phyloP scores from a whole-genome alignment of 2,113 vertebrate genomes.

The Zosterops lateralis region DNA sequence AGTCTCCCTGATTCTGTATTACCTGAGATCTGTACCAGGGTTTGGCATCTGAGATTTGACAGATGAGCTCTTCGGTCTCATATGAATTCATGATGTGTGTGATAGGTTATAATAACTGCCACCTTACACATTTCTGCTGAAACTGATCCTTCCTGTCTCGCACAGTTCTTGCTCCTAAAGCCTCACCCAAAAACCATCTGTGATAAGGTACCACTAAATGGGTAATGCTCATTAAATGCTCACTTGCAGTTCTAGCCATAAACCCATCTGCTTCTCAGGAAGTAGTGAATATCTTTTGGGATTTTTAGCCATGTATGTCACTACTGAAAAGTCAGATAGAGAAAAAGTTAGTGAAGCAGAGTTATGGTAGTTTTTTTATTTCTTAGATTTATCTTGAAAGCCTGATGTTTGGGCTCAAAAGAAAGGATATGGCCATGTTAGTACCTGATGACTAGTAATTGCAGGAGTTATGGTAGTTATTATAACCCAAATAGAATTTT shows the following conservation, averaged over 20 bases:
- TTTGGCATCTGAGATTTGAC: constrained; percentile 5
- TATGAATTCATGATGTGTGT: not conserved
- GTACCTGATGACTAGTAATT: not conserved
- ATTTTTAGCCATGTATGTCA: not conserved
- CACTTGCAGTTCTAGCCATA: not conserved
- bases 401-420: not conserved
- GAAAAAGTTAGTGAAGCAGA: not conserved
- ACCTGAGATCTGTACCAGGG: not conserved
- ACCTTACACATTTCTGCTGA: not conserved
- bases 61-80: not conserved
- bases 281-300: not conserved
- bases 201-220: not conserved
- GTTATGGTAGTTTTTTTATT: not conserved
- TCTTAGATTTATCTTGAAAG: not conserved
- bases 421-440: not conserved
- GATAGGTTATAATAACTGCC: not conserved
- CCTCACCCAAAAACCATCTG: not conserved
- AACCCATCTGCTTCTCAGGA: not conserved
- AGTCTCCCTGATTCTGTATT: not conserved
- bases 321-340: not conserved
- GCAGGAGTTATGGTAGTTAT: not conserved
- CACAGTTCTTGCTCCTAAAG: not conserved
- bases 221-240: not conserved
- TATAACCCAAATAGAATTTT: not conserved
- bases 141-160: not conserved